Conservation (phyloP, 1,140 invertebrate genomes). For the Conopomorpha cramerella region DNA sequence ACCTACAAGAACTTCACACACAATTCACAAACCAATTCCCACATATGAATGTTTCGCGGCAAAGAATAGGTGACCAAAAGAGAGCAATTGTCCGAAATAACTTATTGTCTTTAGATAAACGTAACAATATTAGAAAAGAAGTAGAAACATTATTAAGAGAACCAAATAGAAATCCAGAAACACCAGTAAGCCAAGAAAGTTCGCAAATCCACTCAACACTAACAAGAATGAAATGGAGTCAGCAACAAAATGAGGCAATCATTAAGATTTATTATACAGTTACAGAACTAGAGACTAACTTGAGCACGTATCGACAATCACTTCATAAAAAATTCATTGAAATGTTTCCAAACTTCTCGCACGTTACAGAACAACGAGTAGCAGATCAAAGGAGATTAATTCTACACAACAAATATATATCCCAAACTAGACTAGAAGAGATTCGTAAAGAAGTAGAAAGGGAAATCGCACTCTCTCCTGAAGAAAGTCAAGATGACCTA, state of each 20-base stretch:
- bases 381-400: background rate
- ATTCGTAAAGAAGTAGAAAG: background rate
- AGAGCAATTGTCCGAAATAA: no score
- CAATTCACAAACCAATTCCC: no score
- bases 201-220: background rate
- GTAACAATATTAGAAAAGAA: no score
- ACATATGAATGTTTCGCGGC: no score
- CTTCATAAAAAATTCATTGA: background rate
- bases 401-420: no score
- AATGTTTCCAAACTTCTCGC: background rate
- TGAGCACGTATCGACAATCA: background rate
- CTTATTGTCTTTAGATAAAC: no score
- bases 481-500: no score
- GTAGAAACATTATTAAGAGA: no score
- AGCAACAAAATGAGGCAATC: background rate
- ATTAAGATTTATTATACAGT: background rate
- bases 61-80: no score
- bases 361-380: slow-evolving; percentile 1
- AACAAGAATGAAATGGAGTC: background rate
- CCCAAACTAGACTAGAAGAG: no score
- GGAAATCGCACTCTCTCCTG: no score
- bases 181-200: background rate
- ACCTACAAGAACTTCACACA: no score
- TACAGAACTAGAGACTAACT: background rate
- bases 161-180: background rate